phyloP scores from a whole-genome alignment of 2,113 vertebrate species.

The Tetraodon nigroviridis region DNA sequence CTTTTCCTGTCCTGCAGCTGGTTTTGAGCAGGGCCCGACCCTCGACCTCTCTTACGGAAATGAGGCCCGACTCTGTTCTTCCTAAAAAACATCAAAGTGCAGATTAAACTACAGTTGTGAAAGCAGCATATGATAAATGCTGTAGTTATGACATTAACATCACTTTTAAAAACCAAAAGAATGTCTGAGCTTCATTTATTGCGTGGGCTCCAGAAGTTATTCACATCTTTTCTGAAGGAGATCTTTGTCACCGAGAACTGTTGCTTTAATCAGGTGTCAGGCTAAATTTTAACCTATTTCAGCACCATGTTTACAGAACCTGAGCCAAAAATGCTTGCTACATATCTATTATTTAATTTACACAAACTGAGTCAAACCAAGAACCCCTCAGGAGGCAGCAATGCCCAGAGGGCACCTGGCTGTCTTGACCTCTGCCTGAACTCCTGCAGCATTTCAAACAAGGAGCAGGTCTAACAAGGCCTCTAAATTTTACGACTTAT shows the following conservation, averaged over 20 bases:
- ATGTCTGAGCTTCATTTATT: no score
- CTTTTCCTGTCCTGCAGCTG: conserved; percentile 12
- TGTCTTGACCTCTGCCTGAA: conserved; percentile 65
- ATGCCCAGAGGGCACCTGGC: conserved; percentile 67
- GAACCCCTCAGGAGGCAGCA: conserved; percentile 38
- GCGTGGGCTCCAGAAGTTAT: no score
- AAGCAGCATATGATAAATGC: neutral
- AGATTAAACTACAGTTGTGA: neutral
- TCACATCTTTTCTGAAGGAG: no score
- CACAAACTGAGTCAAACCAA: conserved; percentile 5
- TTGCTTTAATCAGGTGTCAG: neutral
- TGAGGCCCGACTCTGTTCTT: conserved; percentile 29
- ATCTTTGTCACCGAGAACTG: no score
- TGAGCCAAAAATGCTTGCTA: no score
- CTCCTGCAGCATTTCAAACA: conserved; percentile 61
- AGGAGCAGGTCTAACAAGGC: conserved; percentile 66
- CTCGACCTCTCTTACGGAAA: conserved; percentile 42
- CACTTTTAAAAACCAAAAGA: no score
- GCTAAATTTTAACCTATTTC: conserved; percentile 6
- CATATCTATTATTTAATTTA: no score
- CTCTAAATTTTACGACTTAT: conserved; percentile 63
- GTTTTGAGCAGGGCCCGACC: conserved; percentile 29
- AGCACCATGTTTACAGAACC: no score
- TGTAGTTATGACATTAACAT: no score
- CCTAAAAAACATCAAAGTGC: conserved; percentile 39